These are phyloP conservation scores for Dicycla oo DNA, from an alignment of 2,888 invertebrate species.

Conservation along the genomic window DNA sequence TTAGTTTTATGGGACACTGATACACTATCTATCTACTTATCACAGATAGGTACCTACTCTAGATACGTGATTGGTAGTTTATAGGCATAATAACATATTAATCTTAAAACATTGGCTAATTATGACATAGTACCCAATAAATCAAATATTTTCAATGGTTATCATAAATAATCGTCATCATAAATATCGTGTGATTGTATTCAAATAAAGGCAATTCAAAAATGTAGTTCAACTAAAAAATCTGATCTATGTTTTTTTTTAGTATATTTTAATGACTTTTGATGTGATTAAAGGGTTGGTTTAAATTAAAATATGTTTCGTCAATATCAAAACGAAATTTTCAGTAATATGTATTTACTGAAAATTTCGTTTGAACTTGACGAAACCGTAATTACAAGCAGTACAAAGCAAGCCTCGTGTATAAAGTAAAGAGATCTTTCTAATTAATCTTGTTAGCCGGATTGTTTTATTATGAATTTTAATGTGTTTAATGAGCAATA, in stretches of 20 bases:
- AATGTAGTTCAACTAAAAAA: too few relatives aligned
- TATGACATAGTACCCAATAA: conserved; percentile 9
- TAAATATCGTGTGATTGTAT: conserved; percentile 16
- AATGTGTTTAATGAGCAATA: neutral
- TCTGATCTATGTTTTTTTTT: too few relatives aligned
- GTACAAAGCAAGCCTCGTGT: neutral
- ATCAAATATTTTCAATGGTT: conserved; percentile 21
- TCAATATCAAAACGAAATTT: too few relatives aligned
- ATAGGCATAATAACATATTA: conserved; percentile 3
- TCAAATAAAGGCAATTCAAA: conserved; percentile 10
- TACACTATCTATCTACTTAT: conserved; percentile 9
- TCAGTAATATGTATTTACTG: too few relatives aligned
- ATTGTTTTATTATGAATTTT: neutral
- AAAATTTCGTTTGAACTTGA: neutral
- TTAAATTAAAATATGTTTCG: conserved; percentile 4
- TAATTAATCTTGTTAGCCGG: neutral
- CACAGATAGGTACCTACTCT: neutral
- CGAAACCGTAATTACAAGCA: neutral
- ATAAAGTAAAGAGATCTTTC: neutral
- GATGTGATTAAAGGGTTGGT: conserved; percentile 4
- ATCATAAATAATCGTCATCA: conserved; percentile 7
- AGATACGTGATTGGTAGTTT: conserved; percentile 2
- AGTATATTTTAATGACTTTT: too few relatives aligned
- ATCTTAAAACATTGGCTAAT: conserved; percentile 10
- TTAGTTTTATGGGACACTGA: conserved; percentile 9